Conservation (phyloP, 2,888 invertebrate species). For the Apotomis turbidana region DNA sequence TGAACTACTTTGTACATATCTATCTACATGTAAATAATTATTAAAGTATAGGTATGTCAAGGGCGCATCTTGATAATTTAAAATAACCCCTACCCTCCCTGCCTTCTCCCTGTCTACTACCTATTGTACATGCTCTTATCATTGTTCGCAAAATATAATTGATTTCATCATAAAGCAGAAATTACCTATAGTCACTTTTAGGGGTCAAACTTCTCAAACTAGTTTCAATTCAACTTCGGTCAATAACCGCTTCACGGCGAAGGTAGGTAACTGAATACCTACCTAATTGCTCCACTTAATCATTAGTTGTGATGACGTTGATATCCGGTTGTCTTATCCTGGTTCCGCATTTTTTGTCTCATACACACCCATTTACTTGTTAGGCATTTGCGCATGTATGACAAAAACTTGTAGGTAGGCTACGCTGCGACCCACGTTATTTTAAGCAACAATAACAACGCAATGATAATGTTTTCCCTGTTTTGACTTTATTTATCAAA, state of each 20-base stretch:
- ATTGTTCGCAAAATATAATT: too few species aligned
- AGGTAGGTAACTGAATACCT: conserved; percentile 26
- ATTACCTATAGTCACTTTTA: neutral
- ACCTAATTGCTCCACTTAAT: conserved; percentile 8
- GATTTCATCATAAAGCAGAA: neutral
- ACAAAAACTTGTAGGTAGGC: neutral
- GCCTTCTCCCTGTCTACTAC: too few species aligned
- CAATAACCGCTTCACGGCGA: conserved; percentile 14
- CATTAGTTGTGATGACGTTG: neutral
- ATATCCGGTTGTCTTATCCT: conserved; percentile 16
- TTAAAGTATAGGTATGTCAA: too few species aligned
- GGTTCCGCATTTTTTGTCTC: conserved; percentile 26
- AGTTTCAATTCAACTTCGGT: conserved; percentile 10
- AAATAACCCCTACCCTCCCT: too few species aligned
- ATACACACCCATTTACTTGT: neutral
- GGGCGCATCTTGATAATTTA: too few species aligned
- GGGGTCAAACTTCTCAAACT: conserved; percentile 1
- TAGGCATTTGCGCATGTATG: conserved; percentile 7
- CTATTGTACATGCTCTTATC: too few species aligned
- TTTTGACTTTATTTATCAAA: neutral
- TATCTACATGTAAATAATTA: too few species aligned
- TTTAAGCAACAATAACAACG: neutral
- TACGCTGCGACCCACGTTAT: neutral
- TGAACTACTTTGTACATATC: too few species aligned
- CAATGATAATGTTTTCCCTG: neutral